phyloP scores from a whole-genome alignment of 1,140 invertebrate species.

The Triops cancriformis region DNA sequence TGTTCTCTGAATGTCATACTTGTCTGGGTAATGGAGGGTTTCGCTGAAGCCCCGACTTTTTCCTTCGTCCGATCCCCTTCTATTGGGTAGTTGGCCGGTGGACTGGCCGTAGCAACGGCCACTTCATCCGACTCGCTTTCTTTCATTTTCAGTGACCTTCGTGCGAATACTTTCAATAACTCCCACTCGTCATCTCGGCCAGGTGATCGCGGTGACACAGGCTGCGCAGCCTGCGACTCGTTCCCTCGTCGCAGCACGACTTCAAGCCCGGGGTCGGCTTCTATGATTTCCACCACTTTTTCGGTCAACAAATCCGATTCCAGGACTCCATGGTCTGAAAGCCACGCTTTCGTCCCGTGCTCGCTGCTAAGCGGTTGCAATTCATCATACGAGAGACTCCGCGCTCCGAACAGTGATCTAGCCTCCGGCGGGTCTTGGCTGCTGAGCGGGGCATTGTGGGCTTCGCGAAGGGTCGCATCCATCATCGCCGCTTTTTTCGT shows the following conservation, averaged over 20 bases:
- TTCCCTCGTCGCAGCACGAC: conserved; percentile 9
- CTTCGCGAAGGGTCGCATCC: neutral
- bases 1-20: neutral
- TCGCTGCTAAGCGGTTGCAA: neutral
- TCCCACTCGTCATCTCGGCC: conserved; percentile 59
- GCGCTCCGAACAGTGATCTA: neutral
- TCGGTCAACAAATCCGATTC: neutral
- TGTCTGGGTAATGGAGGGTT: neutral
- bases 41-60: neutral
- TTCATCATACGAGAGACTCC: neutral
- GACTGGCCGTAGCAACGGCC: neutral
- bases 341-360: neutral
- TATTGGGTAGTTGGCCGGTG: neutral
- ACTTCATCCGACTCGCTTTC: conserved; percentile 44
- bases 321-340: neutral
- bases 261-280: conserved; percentile 15
- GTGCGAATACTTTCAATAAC: conserved; percentile 67
- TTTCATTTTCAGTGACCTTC: conserved; percentile 63
- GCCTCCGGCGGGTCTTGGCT: neutral
- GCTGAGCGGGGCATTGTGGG: neutral
- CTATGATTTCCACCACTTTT: conserved; percentile 1
- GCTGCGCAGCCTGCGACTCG: neutral
- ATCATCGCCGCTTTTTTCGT: neutral
- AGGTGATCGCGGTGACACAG: neutral
- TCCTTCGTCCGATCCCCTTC: neutral